Evolutionary conservation across 2,888 invertebrate genomes (phyloP), one percentile per base, ranked within the genome.

Genomic region (Embidobia sp.): DNA sequence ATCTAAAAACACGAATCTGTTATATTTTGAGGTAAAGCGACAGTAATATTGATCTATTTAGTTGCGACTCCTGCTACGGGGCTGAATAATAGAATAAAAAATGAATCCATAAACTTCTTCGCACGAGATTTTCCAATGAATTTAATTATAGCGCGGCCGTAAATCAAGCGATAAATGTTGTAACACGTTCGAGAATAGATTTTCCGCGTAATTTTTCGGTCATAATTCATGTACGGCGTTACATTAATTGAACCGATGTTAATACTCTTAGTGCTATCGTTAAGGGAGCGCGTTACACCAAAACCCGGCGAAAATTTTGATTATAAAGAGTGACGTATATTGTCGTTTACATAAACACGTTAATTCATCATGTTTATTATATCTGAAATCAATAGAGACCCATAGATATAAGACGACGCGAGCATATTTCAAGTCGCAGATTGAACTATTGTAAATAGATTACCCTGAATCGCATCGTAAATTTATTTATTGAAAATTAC

Each of bases 141-240:
- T 26, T 46, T 46, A 35, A 53, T 53, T 37, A 37, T 53, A 26
- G 31, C 11, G 2, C 33, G 11, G 7, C 7, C 53, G n/a, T 53
- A 53, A 53, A 53, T 53, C 53, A 37, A 8, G 22, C 35, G 7
- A 37, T 53, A 33, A 51, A 53, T 37, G 5, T 13, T 15, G 16
- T 26, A 37, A 26, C 3, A 37, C 15, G 15, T 8, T 11, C 18
- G 11, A 11, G 13, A 29, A 40, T 13, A 26, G 18, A 40, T 7
- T 40, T 42, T 55, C 29, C 42, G 8, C 16, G 55, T 42, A 40
- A 55, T 55, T 29, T 55, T 55, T 55, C 27, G 11, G 16, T 8
- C 40, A 37, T 55, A 55, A 55, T 42, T 55, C 40, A 40, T 18
- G 29, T 10, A 7, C 18, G 11, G 10, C 42, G 40, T 40, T 18